Evolutionary conservation across 2,113 vertebrate species (phyloP).

Genomic region (Accipiter cooperii): DNA sequence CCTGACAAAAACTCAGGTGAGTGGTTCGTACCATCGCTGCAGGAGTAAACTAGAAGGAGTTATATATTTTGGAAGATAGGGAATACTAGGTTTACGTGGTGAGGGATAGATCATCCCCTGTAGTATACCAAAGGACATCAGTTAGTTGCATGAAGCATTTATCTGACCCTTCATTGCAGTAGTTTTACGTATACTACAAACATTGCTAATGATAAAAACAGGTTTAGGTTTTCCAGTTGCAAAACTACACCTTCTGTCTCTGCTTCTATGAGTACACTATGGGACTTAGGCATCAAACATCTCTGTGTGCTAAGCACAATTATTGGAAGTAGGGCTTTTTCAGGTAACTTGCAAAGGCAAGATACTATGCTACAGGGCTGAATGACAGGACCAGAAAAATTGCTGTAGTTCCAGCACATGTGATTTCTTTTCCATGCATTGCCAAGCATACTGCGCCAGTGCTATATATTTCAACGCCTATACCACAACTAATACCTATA

Average conservation of each 20-base stretch:
- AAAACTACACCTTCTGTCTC: neutral
- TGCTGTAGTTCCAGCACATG: neutral
- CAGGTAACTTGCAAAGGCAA: neutral
- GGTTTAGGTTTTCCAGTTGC: neutral
- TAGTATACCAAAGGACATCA: neutral
- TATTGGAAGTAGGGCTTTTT: neutral
- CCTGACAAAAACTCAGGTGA: constrained; percentile 91
- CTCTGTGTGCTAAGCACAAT: neutral
- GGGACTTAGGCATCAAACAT: neutral
- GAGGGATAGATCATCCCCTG: neutral
- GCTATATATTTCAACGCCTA: neutral
- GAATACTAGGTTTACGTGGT: neutral
- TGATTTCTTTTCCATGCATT: neutral
- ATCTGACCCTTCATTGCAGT: neutral
- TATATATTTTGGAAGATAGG: neutral
- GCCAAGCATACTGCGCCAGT: neutral
- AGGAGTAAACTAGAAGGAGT: neutral
- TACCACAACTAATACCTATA: neutral
- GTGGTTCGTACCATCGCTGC: neutral
- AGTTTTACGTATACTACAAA: neutral
- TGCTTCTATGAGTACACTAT: neutral
- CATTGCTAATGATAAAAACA: neutral
- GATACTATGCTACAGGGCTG: fast-evolving
- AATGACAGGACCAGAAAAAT: neutral
- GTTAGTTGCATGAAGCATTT: neutral